Conservation (phyloP, 2,797 vertebrate species). For the Xerus rutilus region DNA sequence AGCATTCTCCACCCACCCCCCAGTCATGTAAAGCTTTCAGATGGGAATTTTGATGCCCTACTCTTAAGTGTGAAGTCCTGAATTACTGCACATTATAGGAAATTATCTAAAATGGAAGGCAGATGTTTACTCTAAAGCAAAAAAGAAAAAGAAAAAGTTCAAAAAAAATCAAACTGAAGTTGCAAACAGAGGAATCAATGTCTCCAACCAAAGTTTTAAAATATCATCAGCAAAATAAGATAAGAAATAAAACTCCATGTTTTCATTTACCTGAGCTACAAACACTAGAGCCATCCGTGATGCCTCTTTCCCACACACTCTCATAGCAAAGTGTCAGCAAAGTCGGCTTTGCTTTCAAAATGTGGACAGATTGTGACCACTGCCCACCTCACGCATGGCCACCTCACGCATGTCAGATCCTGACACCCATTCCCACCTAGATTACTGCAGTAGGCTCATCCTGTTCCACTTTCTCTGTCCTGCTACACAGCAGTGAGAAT, state of each 20-base stretch:
- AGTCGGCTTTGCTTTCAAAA: background rate
- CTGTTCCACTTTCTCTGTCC: background rate
- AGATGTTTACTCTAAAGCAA: background rate
- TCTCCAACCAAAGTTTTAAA: background rate
- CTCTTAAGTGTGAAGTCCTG: background rate
- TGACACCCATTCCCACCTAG: background rate
- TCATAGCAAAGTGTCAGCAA: background rate
- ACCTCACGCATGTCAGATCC: background rate
- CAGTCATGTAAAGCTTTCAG: background rate
- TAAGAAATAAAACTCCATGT: background rate
- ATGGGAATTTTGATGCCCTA: background rate
- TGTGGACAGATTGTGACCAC: background rate
- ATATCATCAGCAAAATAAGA: constrained; percentile 1
- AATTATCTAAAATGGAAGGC: constrained; percentile 16
- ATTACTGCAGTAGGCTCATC: background rate
- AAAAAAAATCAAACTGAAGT: background rate
- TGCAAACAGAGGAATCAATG: background rate
- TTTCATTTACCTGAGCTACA: background rate
- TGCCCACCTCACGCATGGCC: background rate
- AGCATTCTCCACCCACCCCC: background rate
- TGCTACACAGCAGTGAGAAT: background rate
- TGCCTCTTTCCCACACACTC: background rate
- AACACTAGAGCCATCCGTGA: background rate
- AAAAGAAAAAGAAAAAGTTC: background rate
- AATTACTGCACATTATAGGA: background rate